phyloP scores from a whole-genome alignment of 2,888 invertebrate genomes.

The Eupithecia exiguata region DNA sequence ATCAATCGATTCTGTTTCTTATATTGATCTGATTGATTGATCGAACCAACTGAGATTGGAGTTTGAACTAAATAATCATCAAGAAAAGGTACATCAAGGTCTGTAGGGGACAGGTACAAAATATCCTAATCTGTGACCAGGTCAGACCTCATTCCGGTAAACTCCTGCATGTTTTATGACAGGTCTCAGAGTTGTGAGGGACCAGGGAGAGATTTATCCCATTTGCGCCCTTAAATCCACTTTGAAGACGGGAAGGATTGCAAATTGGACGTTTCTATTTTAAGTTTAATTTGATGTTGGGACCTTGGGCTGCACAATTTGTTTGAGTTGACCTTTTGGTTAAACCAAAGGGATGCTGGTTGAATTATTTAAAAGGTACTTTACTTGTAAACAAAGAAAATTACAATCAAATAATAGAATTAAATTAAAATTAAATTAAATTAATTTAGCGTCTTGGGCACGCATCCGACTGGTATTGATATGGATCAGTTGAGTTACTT shows the following conservation, averaged over 20 bases:
- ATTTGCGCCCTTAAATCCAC: conserved; percentile 31
- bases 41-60: too few species aligned
- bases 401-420: too few species aligned
- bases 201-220: conserved; percentile 26
- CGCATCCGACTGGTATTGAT: too few species aligned
- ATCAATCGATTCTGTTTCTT: too few species aligned
- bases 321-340: conserved; percentile 3
- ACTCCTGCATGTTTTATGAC: conserved; percentile 21
- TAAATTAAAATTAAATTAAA: too few species aligned
- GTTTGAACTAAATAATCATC: neutral
- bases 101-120: neutral
- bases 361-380: neutral
- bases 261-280: conserved; percentile 23
- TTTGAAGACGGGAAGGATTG: conserved; percentile 35
- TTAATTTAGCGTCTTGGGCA: too few species aligned
- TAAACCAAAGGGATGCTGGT: neutral
- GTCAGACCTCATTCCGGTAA: conserved; percentile 12
- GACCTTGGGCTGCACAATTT: neutral
- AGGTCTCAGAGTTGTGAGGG: conserved; percentile 24
- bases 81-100: neutral
- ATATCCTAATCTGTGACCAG: conserved; percentile 6
- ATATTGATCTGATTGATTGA: too few species aligned
- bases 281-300: conserved; percentile 1
- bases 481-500: too few species aligned
- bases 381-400: neutral